Evolutionary conservation across 2,113 vertebrate genomes (phyloP).

Genomic region (Chaetodon auriga): DNA sequence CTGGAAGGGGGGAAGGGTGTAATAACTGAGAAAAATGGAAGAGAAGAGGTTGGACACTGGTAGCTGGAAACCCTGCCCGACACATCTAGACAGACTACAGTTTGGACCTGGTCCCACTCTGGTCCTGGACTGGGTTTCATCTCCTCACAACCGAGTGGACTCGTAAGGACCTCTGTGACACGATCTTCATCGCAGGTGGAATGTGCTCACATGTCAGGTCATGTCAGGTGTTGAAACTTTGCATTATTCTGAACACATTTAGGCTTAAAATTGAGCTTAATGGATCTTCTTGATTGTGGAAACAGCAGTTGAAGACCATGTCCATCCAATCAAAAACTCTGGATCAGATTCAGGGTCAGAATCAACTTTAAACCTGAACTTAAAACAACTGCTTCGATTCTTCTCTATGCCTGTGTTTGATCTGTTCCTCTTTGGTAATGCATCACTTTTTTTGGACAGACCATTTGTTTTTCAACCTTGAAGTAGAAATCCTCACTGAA

Average conservation of each 20-base stretch:
- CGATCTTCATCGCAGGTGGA: not conserved
- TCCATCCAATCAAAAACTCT: not conserved
- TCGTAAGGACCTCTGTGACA: not conserved
- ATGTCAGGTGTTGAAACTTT: not conserved
- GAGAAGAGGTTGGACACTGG: not conserved
- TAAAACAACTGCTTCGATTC: not conserved
- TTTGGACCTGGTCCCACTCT: not conserved
- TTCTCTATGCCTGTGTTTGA: not conserved
- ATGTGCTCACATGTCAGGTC: not conserved
- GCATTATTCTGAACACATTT: not conserved
- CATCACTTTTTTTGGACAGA: not conserved
- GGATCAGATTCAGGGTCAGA: not conserved
- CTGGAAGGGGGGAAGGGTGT: not conserved
- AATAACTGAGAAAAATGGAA: not conserved
- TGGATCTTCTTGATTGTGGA: not conserved
- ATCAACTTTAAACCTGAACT: not conserved
- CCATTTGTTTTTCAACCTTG: slow-evolving; percentile 42
- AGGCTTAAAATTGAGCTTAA: no score
- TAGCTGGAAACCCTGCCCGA: not conserved
- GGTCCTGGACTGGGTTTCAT: no score
- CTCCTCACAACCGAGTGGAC: not conserved
- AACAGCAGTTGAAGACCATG: not conserved
- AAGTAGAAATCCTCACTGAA: slow-evolving; percentile 32
- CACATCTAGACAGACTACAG: not conserved
- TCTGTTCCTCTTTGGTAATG: not conserved